Evolutionary conservation across 2,888 invertebrate species (phyloP).

Genomic region (Rhogogaster chlorosoma): DNA sequence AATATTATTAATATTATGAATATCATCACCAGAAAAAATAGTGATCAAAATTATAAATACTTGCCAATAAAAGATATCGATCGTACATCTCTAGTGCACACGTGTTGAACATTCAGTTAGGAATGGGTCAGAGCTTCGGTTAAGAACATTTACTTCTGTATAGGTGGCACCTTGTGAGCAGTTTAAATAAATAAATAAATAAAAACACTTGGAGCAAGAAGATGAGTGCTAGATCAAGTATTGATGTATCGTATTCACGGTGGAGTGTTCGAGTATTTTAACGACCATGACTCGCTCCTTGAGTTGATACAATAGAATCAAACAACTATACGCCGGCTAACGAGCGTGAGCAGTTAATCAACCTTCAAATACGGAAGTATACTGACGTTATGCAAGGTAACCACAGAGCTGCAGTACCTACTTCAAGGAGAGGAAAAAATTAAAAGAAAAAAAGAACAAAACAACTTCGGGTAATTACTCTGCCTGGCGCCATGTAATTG

Average conservation of each 20-base stretch:
- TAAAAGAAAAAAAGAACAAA: constrained; percentile 25
- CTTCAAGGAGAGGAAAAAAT: constrained; percentile 6
- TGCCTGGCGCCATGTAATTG: constrained; percentile 74
- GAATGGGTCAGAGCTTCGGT: neutral
- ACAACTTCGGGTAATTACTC: constrained; percentile 68
- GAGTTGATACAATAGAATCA: constrained; percentile 46
- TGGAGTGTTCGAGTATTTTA: constrained; percentile 42
- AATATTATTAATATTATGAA: neutral
- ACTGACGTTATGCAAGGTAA: constrained; percentile 64
- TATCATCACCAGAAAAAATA: too few species aligned
- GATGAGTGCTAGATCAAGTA: constrained; percentile 21
- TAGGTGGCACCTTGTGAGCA: neutral
- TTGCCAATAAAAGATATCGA: too few species aligned
- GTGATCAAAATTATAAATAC: too few species aligned
- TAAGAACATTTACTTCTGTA: neutral
- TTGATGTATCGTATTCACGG: constrained; percentile 43
- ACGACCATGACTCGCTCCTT: constrained; percentile 39
- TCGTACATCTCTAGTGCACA: too few species aligned
- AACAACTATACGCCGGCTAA: constrained; percentile 44
- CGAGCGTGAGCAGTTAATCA: constrained; percentile 53
- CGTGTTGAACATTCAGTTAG: neutral
- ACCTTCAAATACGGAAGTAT: constrained; percentile 61
- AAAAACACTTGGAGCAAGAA: neutral
- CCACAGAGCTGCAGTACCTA: constrained; percentile 44
- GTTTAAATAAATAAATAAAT: constrained; percentile 11